These are phyloP conservation scores for Cephalopachus bancanus DNA, from an alignment of 2,797 vertebrate genomes.

Conservation along the genomic window DNA sequence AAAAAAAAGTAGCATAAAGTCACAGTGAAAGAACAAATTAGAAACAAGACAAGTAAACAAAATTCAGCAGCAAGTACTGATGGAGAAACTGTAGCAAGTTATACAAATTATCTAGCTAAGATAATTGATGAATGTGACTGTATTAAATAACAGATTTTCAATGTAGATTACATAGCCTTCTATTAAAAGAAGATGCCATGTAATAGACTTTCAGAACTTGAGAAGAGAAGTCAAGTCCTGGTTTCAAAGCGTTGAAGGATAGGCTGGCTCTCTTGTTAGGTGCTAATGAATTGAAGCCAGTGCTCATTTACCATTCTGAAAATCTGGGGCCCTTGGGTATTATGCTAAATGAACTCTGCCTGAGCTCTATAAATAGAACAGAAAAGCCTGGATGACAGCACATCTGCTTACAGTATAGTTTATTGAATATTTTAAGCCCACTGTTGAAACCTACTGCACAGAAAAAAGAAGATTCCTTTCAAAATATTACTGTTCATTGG, in stretches of 20 bases:
- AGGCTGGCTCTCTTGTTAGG: neutral
- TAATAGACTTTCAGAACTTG: neutral
- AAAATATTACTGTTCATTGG: neutral
- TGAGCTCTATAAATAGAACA: neutral
- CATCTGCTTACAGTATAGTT: neutral
- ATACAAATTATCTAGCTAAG: neutral
- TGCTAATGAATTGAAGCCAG: neutral
- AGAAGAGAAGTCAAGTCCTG: neutral
- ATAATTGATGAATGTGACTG: neutral
- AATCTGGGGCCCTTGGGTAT: neutral
- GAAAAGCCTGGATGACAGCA: neutral
- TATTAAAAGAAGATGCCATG: neutral
- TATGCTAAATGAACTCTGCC: neutral
- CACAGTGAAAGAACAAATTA: neutral
- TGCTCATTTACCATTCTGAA: neutral
- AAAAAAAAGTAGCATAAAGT: neutral
- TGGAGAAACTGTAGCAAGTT: neutral
- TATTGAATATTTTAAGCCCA: neutral
- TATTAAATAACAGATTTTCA: neutral
- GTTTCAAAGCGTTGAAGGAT: neutral
- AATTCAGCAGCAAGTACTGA: neutral
- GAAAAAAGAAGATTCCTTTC: neutral
- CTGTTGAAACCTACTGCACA: neutral
- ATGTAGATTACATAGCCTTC: neutral
- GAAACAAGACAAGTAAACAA: neutral